Conservation (phyloP, 2,888 invertebrate genomes). For the Zonitis immaculata region DNA sequence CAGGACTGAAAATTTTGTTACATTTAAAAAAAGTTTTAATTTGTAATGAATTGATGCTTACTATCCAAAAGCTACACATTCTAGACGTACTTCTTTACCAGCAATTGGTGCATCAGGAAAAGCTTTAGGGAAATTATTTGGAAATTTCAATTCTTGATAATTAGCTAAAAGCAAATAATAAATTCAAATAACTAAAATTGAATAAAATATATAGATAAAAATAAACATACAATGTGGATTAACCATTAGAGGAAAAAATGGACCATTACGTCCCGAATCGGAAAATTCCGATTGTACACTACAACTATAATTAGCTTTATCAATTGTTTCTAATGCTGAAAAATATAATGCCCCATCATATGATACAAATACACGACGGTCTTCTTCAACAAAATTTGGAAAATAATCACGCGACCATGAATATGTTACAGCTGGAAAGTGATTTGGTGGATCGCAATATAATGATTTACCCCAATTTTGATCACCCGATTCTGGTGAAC, state of each 20-base stretch:
- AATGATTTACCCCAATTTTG: constrained; percentile 93
- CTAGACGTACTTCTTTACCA: constrained; percentile 84
- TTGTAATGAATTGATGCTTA: constrained; percentile 46
- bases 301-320: constrained; percentile 86
- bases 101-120: constrained; percentile 91
- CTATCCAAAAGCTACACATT: constrained; percentile 96
- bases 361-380: constrained; percentile 88
- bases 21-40: constrained; percentile 18
- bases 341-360: constrained; percentile 92
- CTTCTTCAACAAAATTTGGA: constrained; percentile 90
- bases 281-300: constrained; percentile 85
- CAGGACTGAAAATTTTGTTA: constrained; percentile 56
- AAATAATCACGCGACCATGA: constrained; percentile 89
- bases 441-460: constrained; percentile 88
- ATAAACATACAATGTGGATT: constrained; percentile 66
- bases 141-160: constrained; percentile 86
- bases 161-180: constrained; percentile 55
- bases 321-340: constrained; percentile 86
- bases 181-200: constrained; percentile 5
- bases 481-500: constrained; percentile 77
- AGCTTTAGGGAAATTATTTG: constrained; percentile 92
- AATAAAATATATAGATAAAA: no score
- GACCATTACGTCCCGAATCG: constrained; percentile 84
- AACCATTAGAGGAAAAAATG: constrained; percentile 77
- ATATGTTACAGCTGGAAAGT: constrained; percentile 83